These are phyloP conservation scores for Grammomys surdaster DNA, from an alignment of 2,113 vertebrate genomes.

Conservation along the genomic window DNA sequence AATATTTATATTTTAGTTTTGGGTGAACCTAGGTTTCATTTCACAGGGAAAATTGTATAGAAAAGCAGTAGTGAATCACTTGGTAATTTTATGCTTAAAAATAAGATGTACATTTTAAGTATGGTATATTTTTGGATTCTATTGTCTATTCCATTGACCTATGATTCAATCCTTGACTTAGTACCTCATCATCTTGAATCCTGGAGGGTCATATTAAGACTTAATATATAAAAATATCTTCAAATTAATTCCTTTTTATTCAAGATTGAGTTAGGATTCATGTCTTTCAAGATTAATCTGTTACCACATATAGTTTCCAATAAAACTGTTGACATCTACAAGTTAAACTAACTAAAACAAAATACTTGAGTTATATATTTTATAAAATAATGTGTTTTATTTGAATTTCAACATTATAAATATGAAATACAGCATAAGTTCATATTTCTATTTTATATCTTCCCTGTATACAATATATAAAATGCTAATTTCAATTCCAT, in stretches of 20 bases:
- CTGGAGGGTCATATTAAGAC: background rate
- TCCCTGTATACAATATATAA: background rate
- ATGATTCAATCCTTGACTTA: background rate
- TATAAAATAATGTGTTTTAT: background rate
- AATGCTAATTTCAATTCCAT: background rate
- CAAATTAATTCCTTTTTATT: background rate
- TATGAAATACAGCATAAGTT: background rate
- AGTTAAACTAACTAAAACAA: background rate
- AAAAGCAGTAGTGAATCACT: background rate
- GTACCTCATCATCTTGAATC: background rate
- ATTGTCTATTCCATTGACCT: background rate
- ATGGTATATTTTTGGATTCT: background rate
- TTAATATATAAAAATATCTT: background rate
- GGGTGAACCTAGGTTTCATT: background rate
- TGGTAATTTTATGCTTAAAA: background rate
- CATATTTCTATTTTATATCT: background rate
- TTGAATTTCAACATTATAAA: background rate
- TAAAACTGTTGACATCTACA: background rate
- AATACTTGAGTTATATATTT: background rate
- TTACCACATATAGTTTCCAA: background rate
- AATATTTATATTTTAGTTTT: background rate
- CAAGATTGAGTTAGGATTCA: background rate
- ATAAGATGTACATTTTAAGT: background rate
- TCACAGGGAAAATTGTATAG: background rate
- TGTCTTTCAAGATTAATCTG: background rate